Conservation (phyloP, 2,113 vertebrate species). For the Pseudolaguvia tuberculata region DNA sequence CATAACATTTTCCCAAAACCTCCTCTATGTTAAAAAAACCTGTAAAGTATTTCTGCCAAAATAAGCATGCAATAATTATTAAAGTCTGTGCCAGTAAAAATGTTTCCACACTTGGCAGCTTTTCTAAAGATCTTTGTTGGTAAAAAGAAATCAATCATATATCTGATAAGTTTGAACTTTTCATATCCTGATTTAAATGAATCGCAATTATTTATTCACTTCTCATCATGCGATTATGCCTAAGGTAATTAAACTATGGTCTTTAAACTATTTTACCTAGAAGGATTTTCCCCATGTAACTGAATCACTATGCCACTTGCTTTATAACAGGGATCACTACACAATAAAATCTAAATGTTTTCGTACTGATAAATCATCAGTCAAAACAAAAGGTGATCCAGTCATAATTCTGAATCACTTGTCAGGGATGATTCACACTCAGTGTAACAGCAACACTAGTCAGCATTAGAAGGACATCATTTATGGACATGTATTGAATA, state of each 20-base stretch:
- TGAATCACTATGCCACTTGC: conserved; percentile 5
- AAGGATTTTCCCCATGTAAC: neutral
- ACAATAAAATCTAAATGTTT: neutral
- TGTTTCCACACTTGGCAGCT: conserved; percentile 9
- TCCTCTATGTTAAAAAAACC: neutral
- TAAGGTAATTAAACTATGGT: neutral
- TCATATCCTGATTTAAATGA: conserved; percentile 23
- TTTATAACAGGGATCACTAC: neutral
- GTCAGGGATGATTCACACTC: conserved; percentile 19
- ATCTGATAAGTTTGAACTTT: conserved; percentile 16
- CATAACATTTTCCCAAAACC: neutral
- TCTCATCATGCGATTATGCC: conserved; percentile 17
- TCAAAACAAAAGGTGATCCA: conserved; percentile 28
- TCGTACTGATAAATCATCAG: conserved; percentile 12
- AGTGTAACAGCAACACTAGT: conserved; percentile 5
- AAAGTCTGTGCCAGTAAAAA: neutral
- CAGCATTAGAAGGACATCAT: neutral
- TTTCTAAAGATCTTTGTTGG: neutral
- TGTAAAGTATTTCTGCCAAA: neutral
- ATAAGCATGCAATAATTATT: neutral
- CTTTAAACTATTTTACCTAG: neutral
- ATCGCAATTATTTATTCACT: conserved; percentile 20
- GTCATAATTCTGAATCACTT: conserved; percentile 29
- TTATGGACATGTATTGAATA: neutral
- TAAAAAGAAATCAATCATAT: neutral